Evolutionary conservation across 2,888 invertebrate genomes (phyloP), one percentile per base, ranked within the genome.

Genomic region (Polydrusus tereticollis): DNA sequence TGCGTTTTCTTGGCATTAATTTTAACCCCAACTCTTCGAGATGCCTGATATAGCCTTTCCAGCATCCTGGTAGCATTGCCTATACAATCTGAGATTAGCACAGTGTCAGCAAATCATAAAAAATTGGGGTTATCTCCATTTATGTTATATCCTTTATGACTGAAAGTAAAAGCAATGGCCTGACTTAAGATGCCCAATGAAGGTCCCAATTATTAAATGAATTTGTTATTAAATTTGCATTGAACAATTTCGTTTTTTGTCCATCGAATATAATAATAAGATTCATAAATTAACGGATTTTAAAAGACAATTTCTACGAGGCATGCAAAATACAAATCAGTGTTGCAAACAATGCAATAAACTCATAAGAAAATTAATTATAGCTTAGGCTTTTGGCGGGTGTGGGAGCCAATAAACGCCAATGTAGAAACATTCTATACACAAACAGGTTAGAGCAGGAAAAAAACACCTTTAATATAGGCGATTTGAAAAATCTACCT

Each of bases 401-500:
- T 23, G 52, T 55, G 7, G 1, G 16, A 14, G 18, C 29, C 29
- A 29, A 29, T 55, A 55, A 55, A 55, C 23, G 16, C 29, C 52
- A 55, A 55, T 55, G 23, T 16, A 7, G 29, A 26, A 55, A 29
- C 29, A 14, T 18, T 29, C 18, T 29, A 55, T 55, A 55, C 29
- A 26, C 29, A 55, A 55, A 55, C 52, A 29, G 52, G 52, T 55
- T 55, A 55, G 52, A 55, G 29, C 52, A 55, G 29, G 52, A 55
- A 55, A 52, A 41, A 55, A 55, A 55, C 23, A 29, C 29, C 29
- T 55, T 29, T 16, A 26, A 52, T 52, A 52, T 23, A 29, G 7
- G 52, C 29, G 14, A 55, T 55, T 55, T 55, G 52, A 55, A 55
- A 55, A 55, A 55, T 55, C 29, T 55, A 55, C 52, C 52, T 55